Percentiles rank a stretch among this genome's conserved stretches.
phyloP scores from a whole-genome alignment of 2,797 vertebrate species.

The Peromyscus melanophrys region DNA sequence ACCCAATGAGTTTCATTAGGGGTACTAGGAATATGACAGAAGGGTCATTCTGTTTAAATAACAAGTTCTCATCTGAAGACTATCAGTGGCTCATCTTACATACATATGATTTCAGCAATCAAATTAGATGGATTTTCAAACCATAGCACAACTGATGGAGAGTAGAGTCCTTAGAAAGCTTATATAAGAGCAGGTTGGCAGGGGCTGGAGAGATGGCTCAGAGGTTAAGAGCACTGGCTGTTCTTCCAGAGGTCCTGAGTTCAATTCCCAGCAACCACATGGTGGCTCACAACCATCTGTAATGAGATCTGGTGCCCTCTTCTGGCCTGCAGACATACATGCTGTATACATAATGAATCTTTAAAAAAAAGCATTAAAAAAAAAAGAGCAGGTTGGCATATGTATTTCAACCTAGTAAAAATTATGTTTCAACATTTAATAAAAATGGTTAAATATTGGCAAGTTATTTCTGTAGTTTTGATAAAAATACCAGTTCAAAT shows the following conservation, averaged over 20 bases:
- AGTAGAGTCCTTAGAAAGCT: slow-evolving; percentile 55
- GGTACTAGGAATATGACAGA: background rate
- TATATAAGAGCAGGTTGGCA: background rate
- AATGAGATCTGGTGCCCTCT: too few relatives aligned
- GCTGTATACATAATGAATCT: too few relatives aligned
- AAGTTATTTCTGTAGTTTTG: slow-evolving; percentile 31
- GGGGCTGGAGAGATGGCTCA: too few relatives aligned
- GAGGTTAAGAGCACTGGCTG: too few relatives aligned
- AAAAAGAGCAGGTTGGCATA: background rate
- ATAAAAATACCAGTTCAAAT: slow-evolving; percentile 46
- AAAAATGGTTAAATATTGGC: slow-evolving; percentile 29
- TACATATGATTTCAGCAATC: slow-evolving; percentile 10
- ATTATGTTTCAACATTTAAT: slow-evolving; percentile 18
- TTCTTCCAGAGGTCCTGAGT: too few relatives aligned
- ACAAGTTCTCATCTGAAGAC: slow-evolving; percentile 60
- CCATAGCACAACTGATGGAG: background rate
- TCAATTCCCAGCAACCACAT: too few relatives aligned
- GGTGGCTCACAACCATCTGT: too few relatives aligned
- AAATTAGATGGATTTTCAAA: slow-evolving; percentile 61
- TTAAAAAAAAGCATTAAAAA: too few relatives aligned
- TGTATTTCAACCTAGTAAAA: slow-evolving; percentile 27
- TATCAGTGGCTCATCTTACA: background rate
- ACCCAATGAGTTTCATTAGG: background rate
- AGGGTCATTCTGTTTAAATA: slow-evolving; percentile 27
- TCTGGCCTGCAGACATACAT: too few relatives aligned